phyloP scores from a whole-genome alignment of 2,888 invertebrate species.

The Stratiomys singularior region DNA sequence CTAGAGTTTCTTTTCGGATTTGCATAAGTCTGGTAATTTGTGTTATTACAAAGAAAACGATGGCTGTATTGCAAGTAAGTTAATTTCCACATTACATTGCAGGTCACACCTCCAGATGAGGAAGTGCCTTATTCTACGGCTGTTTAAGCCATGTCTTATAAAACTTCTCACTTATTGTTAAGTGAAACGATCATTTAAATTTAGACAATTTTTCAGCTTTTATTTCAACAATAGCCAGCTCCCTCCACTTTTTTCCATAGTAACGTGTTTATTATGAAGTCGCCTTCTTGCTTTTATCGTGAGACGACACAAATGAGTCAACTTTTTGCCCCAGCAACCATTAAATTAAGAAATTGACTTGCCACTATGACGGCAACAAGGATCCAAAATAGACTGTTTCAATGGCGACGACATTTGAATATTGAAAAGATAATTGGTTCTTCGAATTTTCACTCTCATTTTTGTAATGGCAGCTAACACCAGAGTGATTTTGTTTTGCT shows the following conservation, averaged over 20 bases:
- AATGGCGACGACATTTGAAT: constrained; percentile 3
- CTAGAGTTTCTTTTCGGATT: neutral
- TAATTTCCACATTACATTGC: too few species aligned
- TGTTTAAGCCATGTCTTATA: too few species aligned
- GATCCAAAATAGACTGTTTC: constrained; percentile 1
- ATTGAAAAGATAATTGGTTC: constrained; percentile 5
- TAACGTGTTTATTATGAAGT: neutral
- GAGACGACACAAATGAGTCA: neutral
- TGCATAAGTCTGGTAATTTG: neutral
- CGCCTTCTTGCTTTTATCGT: neutral
- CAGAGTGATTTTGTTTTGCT: too few species aligned
- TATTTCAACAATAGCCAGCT: too few species aligned
- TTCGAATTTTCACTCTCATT: neutral
- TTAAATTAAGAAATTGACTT: neutral
- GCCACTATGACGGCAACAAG: neutral
- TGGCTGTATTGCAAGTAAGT: neutral
- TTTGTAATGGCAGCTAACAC: too few species aligned
- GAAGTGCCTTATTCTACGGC: neutral
- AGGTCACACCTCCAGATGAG: neutral
- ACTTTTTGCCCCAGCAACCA: neutral
- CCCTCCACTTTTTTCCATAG: too few species aligned
- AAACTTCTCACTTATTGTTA: neutral
- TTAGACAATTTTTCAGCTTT: neutral
- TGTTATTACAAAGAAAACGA: neutral
- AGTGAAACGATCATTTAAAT: neutral